Evolutionary conservation across 2,113 vertebrate species (phyloP).

Genomic region (Macaca mulatta): DNA sequence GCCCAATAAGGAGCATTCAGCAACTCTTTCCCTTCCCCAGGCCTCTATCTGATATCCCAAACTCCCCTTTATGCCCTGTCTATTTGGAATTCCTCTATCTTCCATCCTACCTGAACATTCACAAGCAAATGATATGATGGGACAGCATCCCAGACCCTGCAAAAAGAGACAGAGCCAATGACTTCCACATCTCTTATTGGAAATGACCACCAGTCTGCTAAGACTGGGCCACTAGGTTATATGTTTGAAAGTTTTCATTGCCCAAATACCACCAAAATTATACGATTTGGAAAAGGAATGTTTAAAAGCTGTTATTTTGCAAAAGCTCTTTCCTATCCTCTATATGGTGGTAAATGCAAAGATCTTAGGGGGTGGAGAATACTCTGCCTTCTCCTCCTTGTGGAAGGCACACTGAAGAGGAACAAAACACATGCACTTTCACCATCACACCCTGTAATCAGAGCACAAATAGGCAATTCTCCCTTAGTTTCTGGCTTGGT

Average conservation of each 20-base stretch:
- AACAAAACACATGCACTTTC: not conserved
- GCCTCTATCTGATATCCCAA: not conserved
- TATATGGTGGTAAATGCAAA: not conserved
- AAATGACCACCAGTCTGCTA: not conserved
- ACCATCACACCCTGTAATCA: not conserved
- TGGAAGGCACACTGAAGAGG: not conserved
- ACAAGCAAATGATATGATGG: not conserved
- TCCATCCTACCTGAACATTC: not conserved
- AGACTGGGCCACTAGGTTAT: not conserved
- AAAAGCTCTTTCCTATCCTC: not conserved
- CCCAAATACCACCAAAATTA: not conserved
- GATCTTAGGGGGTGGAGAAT: not conserved
- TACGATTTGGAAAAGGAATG: not conserved
- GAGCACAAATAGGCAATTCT: not conserved
- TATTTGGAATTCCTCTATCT: not conserved
- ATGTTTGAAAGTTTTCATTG: slow-evolving; percentile 2
- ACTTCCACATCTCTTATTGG: not conserved
- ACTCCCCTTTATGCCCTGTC: not conserved
- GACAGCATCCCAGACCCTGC: not conserved
- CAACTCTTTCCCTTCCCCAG: not conserved
- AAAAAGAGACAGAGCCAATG: not conserved
- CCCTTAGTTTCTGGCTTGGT: not conserved
- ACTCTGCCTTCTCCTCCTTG: too few species aligned
- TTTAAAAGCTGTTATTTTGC: not conserved
- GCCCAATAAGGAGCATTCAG: not conserved